Evolutionary conservation across 1,140 invertebrate species (phyloP).

Genomic region (Mycetomoellerius zeteki): DNA sequence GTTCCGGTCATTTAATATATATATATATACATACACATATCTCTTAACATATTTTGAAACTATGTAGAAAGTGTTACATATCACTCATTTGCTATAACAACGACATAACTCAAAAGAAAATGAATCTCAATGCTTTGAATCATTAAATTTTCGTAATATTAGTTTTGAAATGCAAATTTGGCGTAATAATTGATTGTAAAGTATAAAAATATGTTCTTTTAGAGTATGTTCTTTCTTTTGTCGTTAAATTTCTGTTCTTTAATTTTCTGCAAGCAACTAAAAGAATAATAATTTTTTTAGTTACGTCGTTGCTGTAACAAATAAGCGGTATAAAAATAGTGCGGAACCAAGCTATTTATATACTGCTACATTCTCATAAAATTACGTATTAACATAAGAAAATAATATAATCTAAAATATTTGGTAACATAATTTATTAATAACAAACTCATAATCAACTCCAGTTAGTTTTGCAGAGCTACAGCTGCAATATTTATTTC

Average conservation of each 20-base stretch:
- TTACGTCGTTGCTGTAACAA: no score
- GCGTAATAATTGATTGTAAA: no score
- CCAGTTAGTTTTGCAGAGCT: slow-evolving; percentile 8
- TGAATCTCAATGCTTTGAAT: no score
- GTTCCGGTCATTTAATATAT: slow-evolving; percentile 6
- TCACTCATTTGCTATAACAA: no score
- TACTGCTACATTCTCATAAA: not conserved
- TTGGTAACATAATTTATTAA: slow-evolving; percentile 35
- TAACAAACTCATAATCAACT: slow-evolving; percentile 3
- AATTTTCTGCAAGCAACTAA: no score
- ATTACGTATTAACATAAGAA: not conserved
- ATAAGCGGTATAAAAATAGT: not conserved
- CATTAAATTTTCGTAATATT: no score
- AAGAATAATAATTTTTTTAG: no score
- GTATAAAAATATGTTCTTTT: no score
- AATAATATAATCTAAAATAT: not conserved
- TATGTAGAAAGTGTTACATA: not conserved
- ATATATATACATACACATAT: not conserved
- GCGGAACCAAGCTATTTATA: not conserved
- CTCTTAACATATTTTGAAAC: not conserved
- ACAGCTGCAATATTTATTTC: not conserved
- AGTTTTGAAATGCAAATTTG: no score
- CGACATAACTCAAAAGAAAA: no score
- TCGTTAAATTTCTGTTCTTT: no score
- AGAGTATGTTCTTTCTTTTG: no score